Conservation (phyloP, 2,113 vertebrate genomes). For the Corythornis madagascariensis region DNA sequence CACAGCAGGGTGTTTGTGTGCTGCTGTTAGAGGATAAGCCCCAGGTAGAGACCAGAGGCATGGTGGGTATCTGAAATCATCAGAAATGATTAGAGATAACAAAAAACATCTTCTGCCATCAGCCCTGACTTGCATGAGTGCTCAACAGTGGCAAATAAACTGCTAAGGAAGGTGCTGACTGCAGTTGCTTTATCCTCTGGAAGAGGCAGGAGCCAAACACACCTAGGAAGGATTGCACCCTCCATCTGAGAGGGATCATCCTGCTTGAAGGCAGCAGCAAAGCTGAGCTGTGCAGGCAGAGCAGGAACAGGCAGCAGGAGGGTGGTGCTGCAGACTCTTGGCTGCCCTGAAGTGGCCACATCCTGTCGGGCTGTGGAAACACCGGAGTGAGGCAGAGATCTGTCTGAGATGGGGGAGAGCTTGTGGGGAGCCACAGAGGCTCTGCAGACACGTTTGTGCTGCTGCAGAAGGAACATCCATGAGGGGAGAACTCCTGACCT, state of each 20-base stretch:
- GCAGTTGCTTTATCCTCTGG: not conserved
- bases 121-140: not conserved
- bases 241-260: slow-evolving; percentile 20
- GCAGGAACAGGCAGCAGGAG: not conserved
- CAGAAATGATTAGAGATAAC: not conserved
- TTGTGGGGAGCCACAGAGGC: not conserved
- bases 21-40: not conserved
- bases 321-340: slow-evolving; percentile 3
- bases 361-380: not conserved
- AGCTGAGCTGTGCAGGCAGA: not conserved
- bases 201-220: not conserved
- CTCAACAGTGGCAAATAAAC: not conserved
- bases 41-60: not conserved
- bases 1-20: not conserved
- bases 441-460: not conserved
- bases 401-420: not conserved
- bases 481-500: not conserved
- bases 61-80: not conserved
- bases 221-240: not conserved
- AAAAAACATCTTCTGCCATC: not conserved
- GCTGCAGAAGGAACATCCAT: not conserved
- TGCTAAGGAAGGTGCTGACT: not conserved
- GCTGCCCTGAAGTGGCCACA: slow-evolving; percentile 36
- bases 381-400: not conserved
- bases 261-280: not conserved